Conservation (phyloP, 2,113 vertebrate genomes). For the Scytalopus superciliaris region DNA sequence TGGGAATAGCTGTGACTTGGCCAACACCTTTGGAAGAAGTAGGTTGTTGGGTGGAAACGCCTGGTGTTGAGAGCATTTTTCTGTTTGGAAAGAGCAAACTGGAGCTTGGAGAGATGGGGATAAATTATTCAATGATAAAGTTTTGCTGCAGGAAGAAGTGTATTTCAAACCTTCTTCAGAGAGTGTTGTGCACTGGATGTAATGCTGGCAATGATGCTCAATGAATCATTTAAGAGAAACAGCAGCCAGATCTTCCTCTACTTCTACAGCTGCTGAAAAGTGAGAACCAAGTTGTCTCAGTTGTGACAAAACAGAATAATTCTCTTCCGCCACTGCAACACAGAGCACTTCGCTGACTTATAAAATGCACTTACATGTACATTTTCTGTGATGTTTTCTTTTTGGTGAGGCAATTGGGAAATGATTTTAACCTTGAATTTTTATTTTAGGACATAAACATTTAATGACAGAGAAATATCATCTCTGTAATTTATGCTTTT, state of each 20-base stretch:
- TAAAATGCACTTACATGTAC: not conserved
- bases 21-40: not conserved
- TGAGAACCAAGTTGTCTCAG: not conserved
- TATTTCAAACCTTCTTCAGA: not conserved
- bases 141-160: not conserved
- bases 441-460: slow-evolving; percentile 20
- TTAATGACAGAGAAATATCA: not conserved
- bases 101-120: not conserved
- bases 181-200: not conserved
- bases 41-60: fast-evolving
- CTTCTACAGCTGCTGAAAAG: not conserved
- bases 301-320: not conserved
- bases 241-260: not conserved
- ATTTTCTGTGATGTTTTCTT: not conserved
- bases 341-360: not conserved
- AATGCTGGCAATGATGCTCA: not conserved
- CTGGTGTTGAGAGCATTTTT: not conserved
- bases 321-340: not conserved
- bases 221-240: not conserved
- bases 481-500: not conserved
- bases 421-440: not conserved
- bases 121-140: not conserved
- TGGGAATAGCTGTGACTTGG: not conserved
- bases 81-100: not conserved
- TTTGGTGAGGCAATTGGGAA: not conserved